Conservation (phyloP, 2,113 vertebrate genomes). For the Pycnonotus jocosus region DNA sequence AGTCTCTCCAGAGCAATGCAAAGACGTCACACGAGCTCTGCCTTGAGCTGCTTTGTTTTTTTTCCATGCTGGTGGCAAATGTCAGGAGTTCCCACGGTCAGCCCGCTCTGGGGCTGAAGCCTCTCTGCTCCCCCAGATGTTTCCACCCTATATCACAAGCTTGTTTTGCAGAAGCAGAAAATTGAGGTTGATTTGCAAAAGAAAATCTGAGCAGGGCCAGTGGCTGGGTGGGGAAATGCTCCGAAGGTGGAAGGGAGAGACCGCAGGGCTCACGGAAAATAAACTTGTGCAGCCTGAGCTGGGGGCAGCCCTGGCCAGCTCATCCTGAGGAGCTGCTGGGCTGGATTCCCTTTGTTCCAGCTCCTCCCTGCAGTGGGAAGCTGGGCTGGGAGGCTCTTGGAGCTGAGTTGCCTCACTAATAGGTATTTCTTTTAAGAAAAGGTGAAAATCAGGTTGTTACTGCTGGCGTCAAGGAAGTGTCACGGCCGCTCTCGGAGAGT, state of each 20-base stretch:
- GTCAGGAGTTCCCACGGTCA: background rate
- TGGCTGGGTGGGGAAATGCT: background rate
- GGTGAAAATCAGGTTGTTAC: background rate
- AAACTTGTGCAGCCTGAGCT: background rate
- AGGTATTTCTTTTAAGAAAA: background rate
- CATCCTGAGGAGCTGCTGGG: background rate
- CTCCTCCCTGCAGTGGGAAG: background rate
- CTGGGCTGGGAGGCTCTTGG: background rate
- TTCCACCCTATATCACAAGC: constrained; percentile 22
- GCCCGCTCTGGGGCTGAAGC: background rate
- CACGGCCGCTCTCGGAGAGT: accelerated
- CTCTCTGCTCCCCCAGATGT: background rate
- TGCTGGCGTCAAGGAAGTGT: accelerated
- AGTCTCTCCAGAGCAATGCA: background rate
- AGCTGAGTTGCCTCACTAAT: background rate
- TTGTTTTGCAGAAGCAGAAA: constrained; percentile 28
- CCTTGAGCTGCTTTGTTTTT: background rate
- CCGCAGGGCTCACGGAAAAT: background rate
- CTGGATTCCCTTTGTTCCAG: background rate
- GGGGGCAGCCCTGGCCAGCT: background rate
- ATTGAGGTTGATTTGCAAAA: constrained; percentile 21
- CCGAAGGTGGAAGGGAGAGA: background rate
- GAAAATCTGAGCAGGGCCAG: background rate
- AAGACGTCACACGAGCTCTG: background rate
- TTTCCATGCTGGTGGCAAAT: background rate